A percentile compares a stretch with the other conserved stretches of the same genome.
phyloP scores from a whole-genome alignment of 2,113 vertebrate genomes.

The Dromas ardeola region DNA sequence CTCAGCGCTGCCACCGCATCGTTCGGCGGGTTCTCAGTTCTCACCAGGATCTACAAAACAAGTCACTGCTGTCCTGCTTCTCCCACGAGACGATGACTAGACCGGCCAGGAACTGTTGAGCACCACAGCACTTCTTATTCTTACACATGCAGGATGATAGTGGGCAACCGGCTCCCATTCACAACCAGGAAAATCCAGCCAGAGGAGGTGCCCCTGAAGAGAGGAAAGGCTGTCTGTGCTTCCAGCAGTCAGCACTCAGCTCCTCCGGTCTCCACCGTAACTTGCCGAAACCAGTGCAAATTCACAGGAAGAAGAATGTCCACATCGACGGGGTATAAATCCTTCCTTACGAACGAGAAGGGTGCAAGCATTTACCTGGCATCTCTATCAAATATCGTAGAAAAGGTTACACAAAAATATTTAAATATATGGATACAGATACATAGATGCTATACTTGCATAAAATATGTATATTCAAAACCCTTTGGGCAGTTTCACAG shows the following conservation, averaged over 20 bases:
- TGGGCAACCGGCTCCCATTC: background rate
- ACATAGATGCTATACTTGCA: conserved; percentile 61
- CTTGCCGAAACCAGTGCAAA: background rate
- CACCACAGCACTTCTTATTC: background rate
- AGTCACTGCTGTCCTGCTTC: background rate
- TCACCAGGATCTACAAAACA: background rate
- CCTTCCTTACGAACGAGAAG: conserved; percentile 44
- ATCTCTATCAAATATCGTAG: conserved; percentile 72
- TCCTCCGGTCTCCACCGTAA: background rate
- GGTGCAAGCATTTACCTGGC: conserved; percentile 54
- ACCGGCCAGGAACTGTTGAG: background rate
- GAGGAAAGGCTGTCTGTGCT: background rate
- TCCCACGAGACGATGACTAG: accelerated
- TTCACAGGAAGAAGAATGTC: conserved; percentile 27
- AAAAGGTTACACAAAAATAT: conserved; percentile 78
- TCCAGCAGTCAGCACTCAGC: background rate
- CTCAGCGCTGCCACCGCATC: background rate
- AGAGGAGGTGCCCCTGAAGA: background rate
- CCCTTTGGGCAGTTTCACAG: conserved; percentile 72
- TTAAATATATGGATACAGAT: conserved; percentile 65
- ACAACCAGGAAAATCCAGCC: background rate
- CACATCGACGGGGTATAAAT: conserved; percentile 44
- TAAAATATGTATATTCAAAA: conserved; percentile 72
- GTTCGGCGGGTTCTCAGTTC: background rate
- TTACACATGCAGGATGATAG: background rate